A percentile compares a stretch with the other conserved stretches of the same genome.
Evolutionary conservation across 2,113 vertebrate species (phyloP).

Genomic region (Brachypodius melanocephalos): DNA sequence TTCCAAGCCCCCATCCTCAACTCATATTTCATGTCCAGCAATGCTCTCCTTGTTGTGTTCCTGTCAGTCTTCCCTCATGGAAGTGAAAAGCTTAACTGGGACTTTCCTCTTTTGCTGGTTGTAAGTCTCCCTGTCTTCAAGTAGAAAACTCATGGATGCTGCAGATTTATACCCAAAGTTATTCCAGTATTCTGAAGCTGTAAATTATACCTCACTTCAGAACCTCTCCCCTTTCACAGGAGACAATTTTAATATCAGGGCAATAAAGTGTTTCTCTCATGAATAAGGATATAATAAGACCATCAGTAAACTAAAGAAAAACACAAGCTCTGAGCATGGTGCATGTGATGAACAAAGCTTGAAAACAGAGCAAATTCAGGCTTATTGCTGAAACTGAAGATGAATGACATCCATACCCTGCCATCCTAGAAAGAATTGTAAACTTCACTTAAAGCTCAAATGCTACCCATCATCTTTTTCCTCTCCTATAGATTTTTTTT

Average conservation of each 20-base stretch:
- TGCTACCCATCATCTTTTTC: background rate
- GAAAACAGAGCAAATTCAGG: background rate
- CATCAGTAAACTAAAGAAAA: background rate
- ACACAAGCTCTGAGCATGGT: background rate
- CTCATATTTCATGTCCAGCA: background rate
- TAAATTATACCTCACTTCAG: background rate
- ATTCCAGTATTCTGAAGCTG: background rate
- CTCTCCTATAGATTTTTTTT: background rate
- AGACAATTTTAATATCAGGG: background rate
- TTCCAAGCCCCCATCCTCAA: background rate
- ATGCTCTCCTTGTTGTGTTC: background rate
- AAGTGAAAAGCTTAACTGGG: background rate
- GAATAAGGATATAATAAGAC: background rate
- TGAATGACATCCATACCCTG: background rate
- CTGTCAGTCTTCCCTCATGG: background rate
- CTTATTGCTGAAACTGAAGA: background rate
- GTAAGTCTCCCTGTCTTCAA: background rate
- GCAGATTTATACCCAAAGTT: background rate
- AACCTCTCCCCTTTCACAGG: background rate
- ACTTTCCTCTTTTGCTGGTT: background rate
- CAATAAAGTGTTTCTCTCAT: background rate
- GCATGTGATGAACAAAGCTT: background rate
- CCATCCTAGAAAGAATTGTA: background rate
- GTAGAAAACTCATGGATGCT: background rate
- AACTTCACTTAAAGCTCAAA: background rate